Base-by-base conservation (phyloP, 1,140 invertebrate species). In the Augochlora pura region DNA sequence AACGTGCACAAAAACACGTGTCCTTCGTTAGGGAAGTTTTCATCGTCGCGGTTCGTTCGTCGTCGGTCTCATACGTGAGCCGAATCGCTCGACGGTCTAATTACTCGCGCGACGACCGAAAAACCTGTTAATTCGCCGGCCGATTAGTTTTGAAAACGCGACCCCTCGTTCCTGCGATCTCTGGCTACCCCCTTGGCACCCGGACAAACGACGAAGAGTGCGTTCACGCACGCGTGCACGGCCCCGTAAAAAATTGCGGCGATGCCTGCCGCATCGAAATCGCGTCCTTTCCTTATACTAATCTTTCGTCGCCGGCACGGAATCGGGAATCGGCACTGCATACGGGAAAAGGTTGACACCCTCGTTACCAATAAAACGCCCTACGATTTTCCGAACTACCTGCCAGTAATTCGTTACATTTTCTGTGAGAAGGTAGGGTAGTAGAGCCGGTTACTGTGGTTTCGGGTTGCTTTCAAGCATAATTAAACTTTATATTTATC, bases 11-110 rank as follows among this genome's bases (percentile, higher is more conserved):
- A 86, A 86, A 86, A 86, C 76, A 46, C 66, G 32, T 77, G 76
- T 73, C 57, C 63, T 76, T 86, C 85, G 77, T 86, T 86, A 86
- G 64, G 77, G 23, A 73, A 32, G n/a, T 67, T 69, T 14, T 77
- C 68, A 49, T 74, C 68, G 60, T 64, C 59, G 65, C 38, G 38
- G 62, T 80, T n/a, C 67, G 69, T 85, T 77, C 77, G 5, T 21
- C 54, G 27, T 21, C 2, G 23, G 10, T 16, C 49, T 63, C 32
- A 72, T 84, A 85, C 82, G 83, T 84, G 83, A 85, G 71, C 57
- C 27, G 82, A 77, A 85, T 85, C 38, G 25, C 10, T 12, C 52
- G 27, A 42, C 8, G 62, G 23, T 23, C 69, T 73, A 81, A 67
- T 68, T 57, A 10, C 39, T 12, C 32, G 38, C 68, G n/a, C 38